phyloP scores from a whole-genome alignment of 2,113 vertebrate species.

The Psilopsiagon aurifrons region DNA sequence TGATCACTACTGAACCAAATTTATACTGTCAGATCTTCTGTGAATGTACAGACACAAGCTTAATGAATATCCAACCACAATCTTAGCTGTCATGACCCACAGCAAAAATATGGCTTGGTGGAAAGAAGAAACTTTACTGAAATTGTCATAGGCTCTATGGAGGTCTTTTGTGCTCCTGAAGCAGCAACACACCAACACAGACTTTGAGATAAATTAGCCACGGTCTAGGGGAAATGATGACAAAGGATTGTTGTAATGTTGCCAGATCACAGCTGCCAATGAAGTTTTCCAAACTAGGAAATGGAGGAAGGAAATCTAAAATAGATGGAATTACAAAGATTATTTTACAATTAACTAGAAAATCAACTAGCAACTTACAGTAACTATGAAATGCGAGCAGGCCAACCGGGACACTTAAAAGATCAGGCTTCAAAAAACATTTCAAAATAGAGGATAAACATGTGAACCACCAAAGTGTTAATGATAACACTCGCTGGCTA shows the following conservation, averaged over 20 bases:
- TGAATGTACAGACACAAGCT: neutral
- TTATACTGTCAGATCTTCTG: neutral
- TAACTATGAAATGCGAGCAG: neutral
- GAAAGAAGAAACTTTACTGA: neutral
- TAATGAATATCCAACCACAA: neutral
- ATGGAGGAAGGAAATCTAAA: neutral
- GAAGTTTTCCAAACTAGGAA: neutral
- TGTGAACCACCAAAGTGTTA: neutral
- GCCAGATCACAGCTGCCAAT: neutral
- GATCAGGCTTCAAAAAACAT: neutral
- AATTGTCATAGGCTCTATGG: neutral
- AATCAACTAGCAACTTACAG: neutral
- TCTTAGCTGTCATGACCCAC: neutral
- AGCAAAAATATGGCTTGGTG: neutral
- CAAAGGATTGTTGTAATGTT: neutral
- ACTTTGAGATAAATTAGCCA: neutral
- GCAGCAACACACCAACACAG: neutral
- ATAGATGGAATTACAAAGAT: neutral
- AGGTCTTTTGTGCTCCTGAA: neutral
- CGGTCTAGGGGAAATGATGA: neutral
- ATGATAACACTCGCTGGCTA: neutral
- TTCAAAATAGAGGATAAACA: neutral
- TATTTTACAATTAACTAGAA: neutral
- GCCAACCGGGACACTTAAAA: neutral
- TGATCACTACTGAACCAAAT: constrained; percentile 4